A percentile compares a stretch with the other conserved stretches of the same genome.
These are phyloP conservation scores for Helicoverpa zea DNA, from an alignment of 1,140 invertebrate genomes.

Conservation along the genomic window DNA sequence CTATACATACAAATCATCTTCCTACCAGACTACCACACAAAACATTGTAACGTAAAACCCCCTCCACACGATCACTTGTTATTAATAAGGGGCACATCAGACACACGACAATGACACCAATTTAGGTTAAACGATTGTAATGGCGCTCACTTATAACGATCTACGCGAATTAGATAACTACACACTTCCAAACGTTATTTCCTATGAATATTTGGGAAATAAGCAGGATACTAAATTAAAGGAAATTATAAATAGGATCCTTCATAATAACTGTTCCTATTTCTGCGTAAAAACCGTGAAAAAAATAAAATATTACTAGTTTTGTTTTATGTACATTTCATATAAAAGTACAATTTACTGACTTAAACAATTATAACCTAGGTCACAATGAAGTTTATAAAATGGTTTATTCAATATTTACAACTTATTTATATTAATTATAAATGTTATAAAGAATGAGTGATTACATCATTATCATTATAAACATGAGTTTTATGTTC, in stretches of 20 bases:
- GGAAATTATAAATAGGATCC: too few species aligned
- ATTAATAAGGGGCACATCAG: constrained; percentile 33
- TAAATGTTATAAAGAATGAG: not conserved
- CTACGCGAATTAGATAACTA: constrained; percentile 35
- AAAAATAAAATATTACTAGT: too few species aligned
- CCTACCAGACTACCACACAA: not conserved
- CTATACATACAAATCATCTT: not conserved
- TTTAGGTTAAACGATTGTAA: constrained; percentile 33
- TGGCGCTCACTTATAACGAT: constrained; percentile 26
- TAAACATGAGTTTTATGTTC: too few species aligned
- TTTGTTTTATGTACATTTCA: too few species aligned
- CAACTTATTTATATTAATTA: not conserved
- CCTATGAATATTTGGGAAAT: not conserved
- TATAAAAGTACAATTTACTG: too few species aligned
- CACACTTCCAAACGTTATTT: constrained; percentile 13
- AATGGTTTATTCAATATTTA: not conserved
- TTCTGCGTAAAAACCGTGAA: too few species aligned
- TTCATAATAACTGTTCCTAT: too few species aligned
- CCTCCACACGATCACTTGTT: not conserved
- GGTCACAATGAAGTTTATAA: not conserved
- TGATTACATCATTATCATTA: too few species aligned
- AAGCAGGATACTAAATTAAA: too few species aligned
- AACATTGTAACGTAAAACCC: constrained; percentile 17
- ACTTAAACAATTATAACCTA: too few species aligned
- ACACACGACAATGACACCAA: constrained; percentile 24